Conservation (phyloP, 1,140 invertebrate species). For the Adelges cooleyi region DNA sequence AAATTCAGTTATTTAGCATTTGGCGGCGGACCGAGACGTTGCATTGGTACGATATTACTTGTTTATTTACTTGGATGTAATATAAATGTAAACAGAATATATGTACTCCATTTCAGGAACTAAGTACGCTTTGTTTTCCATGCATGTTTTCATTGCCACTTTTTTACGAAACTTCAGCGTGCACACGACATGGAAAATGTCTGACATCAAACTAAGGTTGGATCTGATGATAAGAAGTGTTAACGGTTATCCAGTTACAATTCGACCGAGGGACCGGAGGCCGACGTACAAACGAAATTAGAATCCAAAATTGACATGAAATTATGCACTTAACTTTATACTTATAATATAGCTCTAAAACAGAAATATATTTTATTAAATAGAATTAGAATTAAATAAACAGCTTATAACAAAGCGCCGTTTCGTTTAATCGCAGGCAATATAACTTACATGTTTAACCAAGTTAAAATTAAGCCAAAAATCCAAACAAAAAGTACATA, state of each 20-base stretch:
- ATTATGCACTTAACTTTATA: no score
- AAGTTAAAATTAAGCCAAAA: no score
- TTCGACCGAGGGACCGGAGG: constrained; percentile 19
- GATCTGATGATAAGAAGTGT: constrained; percentile 31
- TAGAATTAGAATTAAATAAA: no score
- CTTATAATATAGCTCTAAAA: no score
- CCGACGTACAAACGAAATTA: constrained; percentile 28
- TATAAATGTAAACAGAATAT: constrained; percentile 30
- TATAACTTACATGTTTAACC: no score
- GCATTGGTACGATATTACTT: constrained; percentile 39
- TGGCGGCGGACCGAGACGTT: constrained; percentile 41
- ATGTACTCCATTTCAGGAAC: constrained; percentile 33
- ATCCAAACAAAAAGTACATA: no score
- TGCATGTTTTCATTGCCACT: constrained; percentile 32
- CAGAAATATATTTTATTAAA: no score
- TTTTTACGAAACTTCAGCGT: constrained; percentile 32
- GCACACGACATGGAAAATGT: constrained; percentile 30
- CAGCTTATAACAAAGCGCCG: no score
- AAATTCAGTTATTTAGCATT: constrained; percentile 41
- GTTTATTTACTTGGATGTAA: constrained; percentile 22
- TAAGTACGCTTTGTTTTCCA: constrained; percentile 33
- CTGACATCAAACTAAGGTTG: constrained; percentile 32
- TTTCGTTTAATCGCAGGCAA: no score
- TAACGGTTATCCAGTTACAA: constrained; percentile 30
- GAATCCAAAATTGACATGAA: no score